Percentiles rank a stretch among this genome's conserved stretches.
Evolutionary conservation across 2,797 vertebrate species (phyloP).

Genomic region (Mionectes olivaceus): DNA sequence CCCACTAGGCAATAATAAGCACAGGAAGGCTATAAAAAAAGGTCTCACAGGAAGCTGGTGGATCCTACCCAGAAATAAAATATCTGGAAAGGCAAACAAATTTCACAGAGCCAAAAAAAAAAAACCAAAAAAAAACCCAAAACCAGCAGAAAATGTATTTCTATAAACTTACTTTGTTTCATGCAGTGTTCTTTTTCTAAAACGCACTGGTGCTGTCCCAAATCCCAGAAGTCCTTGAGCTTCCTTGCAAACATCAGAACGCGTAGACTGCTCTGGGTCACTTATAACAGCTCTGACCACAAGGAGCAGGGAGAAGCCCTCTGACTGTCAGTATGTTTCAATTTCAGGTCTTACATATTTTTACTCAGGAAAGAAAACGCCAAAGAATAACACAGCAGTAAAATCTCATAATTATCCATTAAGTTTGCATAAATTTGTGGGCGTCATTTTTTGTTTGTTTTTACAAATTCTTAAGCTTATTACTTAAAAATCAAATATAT

Average conservation of each 20-base stretch:
- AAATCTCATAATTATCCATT: neutral
- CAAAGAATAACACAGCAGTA: neutral
- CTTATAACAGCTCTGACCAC: constrained; percentile 82
- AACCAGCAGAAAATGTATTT: neutral
- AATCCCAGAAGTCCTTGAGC: constrained; percentile 12
- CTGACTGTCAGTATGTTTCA: neutral
- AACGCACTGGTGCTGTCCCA: constrained; percentile 37
- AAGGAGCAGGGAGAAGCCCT: neutral
- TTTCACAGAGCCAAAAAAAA: neutral
- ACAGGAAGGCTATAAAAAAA: neutral
- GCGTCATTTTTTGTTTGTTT: neutral
- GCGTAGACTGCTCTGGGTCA: constrained; percentile 81
- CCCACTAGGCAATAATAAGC: neutral
- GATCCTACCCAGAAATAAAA: neutral
- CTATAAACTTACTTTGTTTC: constrained; percentile 78
- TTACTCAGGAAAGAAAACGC: neutral
- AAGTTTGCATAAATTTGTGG: neutral
- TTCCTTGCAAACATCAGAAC: neutral
- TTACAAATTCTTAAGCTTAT: neutral
- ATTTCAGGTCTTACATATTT: neutral
- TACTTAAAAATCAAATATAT: neutral
- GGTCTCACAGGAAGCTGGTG: neutral
- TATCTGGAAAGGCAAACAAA: neutral
- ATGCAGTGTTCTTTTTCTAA: constrained; percentile 78
- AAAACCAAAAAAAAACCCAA: neutral